Evolutionary conservation across 37 sponge, comb jelly and placozoan species (phyloP), one percentile per base, ranked within the genome.

Genomic region (Aplysina aerophoba): DNA sequence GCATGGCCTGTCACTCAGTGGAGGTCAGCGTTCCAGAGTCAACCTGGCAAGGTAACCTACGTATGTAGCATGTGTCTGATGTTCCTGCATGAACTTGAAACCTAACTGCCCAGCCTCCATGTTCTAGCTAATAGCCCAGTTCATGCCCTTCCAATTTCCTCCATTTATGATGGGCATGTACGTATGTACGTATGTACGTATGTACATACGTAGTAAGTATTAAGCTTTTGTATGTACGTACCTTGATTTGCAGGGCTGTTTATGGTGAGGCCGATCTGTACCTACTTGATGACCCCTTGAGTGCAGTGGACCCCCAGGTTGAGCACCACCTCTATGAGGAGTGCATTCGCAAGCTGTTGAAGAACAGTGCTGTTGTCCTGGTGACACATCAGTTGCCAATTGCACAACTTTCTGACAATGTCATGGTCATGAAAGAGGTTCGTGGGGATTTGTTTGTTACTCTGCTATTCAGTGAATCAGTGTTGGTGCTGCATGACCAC

Each of bases 231-330:
- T n/a, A n/a, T n/a, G n/a, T n/a, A n/a, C n/a, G n/a, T n/a, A n/a
- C n/a, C n/a, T n/a, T n/a, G n/a, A n/a, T n/a, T n/a, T 33, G n/a
- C 50, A 86, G 95, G 66, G 93, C 93, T 56, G 84, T 92, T 25
- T 95, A 95, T 71, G 74, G 44, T 17, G 38, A 90, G 15, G 93
- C 90, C 40, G 88, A 89, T 54, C 74, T 95, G 40, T 90, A 85
- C 83, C 86, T 95, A 8, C 84, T 95, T 63, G 95, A 95, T 83
- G 95, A 95, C 58, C 95, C 95, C 28, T 89, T 95, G 56, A 92
- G 93, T 89, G 95, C 95, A 30, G 93, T 95, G 59, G 95, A 95
- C 53, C 81, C 91, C 22, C 88, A 71, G 22, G 87, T 92, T 16
- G 91, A 80, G 15, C 93, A 81, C 54, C 95, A 95, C 69, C 61